Conservation (phyloP, 2,797 vertebrate genomes). For the Rhinella marina region DNA sequence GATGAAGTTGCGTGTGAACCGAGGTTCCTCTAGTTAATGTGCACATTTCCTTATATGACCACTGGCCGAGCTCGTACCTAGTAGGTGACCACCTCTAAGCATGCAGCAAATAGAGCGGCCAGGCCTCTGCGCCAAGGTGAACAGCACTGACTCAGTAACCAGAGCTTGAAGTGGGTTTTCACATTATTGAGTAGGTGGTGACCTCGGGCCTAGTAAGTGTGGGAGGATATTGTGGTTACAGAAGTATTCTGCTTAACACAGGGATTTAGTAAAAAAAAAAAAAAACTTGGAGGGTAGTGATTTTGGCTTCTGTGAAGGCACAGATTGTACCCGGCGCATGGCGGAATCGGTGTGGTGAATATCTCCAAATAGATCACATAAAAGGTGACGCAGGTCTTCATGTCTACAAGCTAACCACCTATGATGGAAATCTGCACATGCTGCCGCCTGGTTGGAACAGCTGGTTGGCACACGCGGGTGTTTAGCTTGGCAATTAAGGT, state of each 20-base stretch:
- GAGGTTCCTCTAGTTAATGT: background rate
- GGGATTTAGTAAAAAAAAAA: background rate
- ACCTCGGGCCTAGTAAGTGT: background rate
- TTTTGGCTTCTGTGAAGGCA: background rate
- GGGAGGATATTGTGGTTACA: background rate
- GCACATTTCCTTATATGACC: background rate
- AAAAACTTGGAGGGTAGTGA: background rate
- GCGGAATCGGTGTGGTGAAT: background rate
- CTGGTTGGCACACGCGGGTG: constrained; percentile 31
- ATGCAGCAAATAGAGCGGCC: too few relatives aligned
- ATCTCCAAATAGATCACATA: background rate
- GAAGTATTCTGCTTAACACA: background rate
- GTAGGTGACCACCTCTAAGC: too few relatives aligned
- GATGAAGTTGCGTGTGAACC: background rate
- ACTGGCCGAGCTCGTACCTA: background rate
- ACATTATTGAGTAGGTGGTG: background rate
- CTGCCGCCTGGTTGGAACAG: background rate
- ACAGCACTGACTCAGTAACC: background rate
- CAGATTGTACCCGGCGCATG: background rate
- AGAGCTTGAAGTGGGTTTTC: background rate
- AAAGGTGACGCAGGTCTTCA: background rate
- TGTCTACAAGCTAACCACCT: background rate
- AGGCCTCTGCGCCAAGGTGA: too few relatives aligned
- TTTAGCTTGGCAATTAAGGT: constrained; percentile 23
- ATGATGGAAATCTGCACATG: background rate